These are phyloP conservation scores for Archocentrus centrarchus DNA, from an alignment of 2,113 vertebrate species.

Conservation along the genomic window DNA sequence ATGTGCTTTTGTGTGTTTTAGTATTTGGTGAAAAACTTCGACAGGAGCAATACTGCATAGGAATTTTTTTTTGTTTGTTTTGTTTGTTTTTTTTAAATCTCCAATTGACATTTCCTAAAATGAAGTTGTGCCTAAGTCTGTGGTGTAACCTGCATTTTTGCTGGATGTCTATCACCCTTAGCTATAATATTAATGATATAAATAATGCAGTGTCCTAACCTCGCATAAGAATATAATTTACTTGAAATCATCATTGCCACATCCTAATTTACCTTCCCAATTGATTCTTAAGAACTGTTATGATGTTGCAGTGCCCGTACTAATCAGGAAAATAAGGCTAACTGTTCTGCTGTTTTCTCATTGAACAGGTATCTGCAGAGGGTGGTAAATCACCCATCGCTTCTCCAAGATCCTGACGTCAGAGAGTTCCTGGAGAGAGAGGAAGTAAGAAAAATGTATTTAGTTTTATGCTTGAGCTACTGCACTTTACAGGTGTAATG, in stretches of 20 bases:
- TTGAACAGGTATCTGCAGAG: slow-evolving; percentile 90
- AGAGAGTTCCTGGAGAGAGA: slow-evolving; percentile 97
- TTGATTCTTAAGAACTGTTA: neutral
- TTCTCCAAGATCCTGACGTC: slow-evolving; percentile 95
- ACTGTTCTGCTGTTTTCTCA: neutral
- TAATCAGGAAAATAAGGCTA: neutral
- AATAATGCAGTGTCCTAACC: neutral
- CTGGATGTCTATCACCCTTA: neutral
- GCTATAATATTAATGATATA: neutral
- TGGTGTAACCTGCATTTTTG: neutral
- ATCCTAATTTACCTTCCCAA: neutral
- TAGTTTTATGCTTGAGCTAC: neutral
- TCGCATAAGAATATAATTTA: slow-evolving; percentile 1
- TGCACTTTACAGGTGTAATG: neutral
- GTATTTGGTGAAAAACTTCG: no score
- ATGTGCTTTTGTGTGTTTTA: no score
- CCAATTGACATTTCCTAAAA: neutral
- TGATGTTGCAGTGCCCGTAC: neutral
- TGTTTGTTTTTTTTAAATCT: neutral
- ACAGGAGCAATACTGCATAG: neutral
- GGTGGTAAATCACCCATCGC: slow-evolving; percentile 91
- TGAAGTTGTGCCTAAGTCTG: neutral
- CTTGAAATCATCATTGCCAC: neutral
- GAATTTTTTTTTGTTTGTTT: neutral
- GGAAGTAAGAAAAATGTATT: slow-evolving; percentile 80